These are phyloP conservation scores for Oscarella lobularis DNA, from an alignment of 37 sponge, comb jelly and placozoan genomes.

Conservation along the genomic window DNA sequence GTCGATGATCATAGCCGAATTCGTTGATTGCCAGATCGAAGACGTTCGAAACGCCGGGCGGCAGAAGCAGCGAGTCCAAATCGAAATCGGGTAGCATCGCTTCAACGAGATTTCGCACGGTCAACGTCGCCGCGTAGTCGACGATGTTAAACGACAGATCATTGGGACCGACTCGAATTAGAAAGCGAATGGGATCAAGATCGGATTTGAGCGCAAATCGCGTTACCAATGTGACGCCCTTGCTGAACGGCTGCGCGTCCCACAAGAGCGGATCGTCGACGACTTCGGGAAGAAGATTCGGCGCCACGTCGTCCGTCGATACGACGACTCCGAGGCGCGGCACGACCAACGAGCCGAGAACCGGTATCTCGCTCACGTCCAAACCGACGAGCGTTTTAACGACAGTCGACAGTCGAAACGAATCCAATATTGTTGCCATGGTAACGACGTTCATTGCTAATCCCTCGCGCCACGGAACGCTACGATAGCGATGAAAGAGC, in stretches of 20 bases:
- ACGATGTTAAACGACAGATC: neutral
- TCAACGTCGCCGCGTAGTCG: neutral
- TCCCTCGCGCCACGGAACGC: neutral
- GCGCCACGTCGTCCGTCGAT: slow-evolving; percentile 1
- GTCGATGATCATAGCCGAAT: neutral
- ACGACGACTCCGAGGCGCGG: neutral
- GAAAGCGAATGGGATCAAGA: neutral
- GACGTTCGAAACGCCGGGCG: neutral
- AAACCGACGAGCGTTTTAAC: neutral
- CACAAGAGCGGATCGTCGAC: neutral
- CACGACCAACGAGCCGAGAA: neutral
- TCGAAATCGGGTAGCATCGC: neutral
- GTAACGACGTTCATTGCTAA: no score
- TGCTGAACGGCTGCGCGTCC: neutral
- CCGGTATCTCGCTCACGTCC: neutral
- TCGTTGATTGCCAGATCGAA: neutral
- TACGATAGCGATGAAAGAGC: neutral
- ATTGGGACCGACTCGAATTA: neutral
- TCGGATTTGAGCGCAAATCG: neutral
- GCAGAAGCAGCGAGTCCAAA: neutral
- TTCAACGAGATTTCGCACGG: neutral
- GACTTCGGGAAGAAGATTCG: neutral
- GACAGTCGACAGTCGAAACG: neutral
- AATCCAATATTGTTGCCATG: neutral
- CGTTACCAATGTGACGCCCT: neutral